Evolutionary conservation across 2,888 invertebrate species (phyloP).

Genomic region (Meliscaeva auricollis): DNA sequence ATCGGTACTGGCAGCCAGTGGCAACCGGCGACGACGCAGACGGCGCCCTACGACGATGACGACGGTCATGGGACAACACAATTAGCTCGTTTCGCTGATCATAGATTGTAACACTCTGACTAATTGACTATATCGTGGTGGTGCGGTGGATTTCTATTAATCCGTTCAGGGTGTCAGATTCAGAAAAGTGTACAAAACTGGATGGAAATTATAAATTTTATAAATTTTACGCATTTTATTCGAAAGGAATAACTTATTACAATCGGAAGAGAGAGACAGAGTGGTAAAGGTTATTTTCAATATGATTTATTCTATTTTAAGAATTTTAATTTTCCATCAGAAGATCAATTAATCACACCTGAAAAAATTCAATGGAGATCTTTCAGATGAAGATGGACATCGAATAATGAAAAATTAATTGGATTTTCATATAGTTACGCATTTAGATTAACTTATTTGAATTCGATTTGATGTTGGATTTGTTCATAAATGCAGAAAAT

Average conservation of each 20-base stretch:
- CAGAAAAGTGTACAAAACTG: constrained; percentile 30
- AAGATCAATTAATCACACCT: constrained; percentile 50
- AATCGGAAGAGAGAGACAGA: constrained; percentile 23
- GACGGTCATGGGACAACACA: constrained; percentile 69
- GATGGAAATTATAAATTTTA: constrained; percentile 26
- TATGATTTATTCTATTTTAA: constrained; percentile 54
- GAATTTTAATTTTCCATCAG: constrained; percentile 47
- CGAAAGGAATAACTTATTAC: constrained; percentile 18
- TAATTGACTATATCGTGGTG: constrained; percentile 65
- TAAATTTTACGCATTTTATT: constrained; percentile 33
- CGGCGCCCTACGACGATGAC: constrained; percentile 44
- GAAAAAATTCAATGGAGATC: constrained; percentile 32
- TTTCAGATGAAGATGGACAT: constrained; percentile 14
- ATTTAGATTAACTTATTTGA: constrained; percentile 9
- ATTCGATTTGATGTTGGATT: background rate
- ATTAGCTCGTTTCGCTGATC: constrained; percentile 63
- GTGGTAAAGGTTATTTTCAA: constrained; percentile 53
- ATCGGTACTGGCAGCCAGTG: constrained; percentile 1
- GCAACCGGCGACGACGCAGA: background rate
- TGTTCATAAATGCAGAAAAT: background rate
- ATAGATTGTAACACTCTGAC: constrained; percentile 65
- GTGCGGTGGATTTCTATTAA: constrained; percentile 57
- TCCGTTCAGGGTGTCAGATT: constrained; percentile 66
- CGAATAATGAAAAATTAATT: constrained; percentile 48
- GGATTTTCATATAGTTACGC: background rate